phyloP scores from a whole-genome alignment of 2,113 vertebrate genomes.

The Poeciliopsis turrubarensis region DNA sequence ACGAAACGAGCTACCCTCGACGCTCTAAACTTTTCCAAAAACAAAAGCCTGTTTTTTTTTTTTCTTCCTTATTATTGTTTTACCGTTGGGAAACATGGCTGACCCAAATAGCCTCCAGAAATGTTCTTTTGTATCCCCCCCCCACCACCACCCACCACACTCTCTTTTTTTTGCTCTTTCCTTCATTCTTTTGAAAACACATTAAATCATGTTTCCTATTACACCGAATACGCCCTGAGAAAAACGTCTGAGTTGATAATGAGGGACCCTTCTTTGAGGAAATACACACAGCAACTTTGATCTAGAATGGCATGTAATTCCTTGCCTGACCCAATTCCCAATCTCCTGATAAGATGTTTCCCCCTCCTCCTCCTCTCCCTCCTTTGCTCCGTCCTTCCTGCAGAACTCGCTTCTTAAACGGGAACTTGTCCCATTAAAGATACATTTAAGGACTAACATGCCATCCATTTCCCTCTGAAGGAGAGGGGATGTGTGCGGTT shows the following conservation, averaged over 20 bases:
- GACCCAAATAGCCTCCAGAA: slow-evolving; percentile 63
- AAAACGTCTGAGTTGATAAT: slow-evolving; percentile 68
- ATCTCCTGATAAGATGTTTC: slow-evolving; percentile 72
- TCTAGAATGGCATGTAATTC: slow-evolving; percentile 78
- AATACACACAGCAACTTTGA: slow-evolving; percentile 73
- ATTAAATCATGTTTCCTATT: slow-evolving; percentile 74
- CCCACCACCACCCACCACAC: not conserved
- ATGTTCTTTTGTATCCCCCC: slow-evolving; percentile 31
- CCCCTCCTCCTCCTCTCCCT: slow-evolving; percentile 16
- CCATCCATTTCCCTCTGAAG: slow-evolving; percentile 62
- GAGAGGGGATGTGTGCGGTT: slow-evolving; percentile 32
- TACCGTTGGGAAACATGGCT: slow-evolving; percentile 60
- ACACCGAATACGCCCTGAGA: slow-evolving; percentile 49
- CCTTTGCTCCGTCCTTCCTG: slow-evolving; percentile 52
- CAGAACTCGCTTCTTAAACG: slow-evolving; percentile 62
- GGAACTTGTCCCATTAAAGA: slow-evolving; percentile 72
- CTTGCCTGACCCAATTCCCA: slow-evolving; percentile 77
- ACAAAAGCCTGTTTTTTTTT: slow-evolving; percentile 40
- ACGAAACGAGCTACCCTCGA: slow-evolving; percentile 37
- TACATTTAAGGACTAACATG: slow-evolving; percentile 69
- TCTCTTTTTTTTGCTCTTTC: slow-evolving; percentile 11
- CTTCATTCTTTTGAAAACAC: slow-evolving; percentile 63
- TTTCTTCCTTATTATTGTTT: slow-evolving; percentile 61
- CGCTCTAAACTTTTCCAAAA: not conserved
- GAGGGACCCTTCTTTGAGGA: slow-evolving; percentile 67